Evolutionary conservation across 2,888 invertebrate species (phyloP).

Genomic region (Orchesellides sinensis): DNA sequence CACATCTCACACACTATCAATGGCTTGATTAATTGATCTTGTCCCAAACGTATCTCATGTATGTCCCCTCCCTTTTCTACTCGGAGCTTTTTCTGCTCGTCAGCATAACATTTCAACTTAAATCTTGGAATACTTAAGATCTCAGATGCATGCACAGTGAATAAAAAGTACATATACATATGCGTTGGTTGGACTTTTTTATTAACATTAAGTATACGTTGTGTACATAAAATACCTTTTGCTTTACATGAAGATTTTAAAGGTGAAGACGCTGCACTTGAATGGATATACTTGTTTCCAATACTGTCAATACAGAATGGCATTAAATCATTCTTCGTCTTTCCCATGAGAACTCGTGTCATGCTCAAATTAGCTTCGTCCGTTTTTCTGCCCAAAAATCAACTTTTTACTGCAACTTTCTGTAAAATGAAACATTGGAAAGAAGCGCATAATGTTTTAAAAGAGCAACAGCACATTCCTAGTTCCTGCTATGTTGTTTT

Average conservation of each 20-base stretch:
- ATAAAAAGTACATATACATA: not conserved
- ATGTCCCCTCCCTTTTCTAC: conserved; percentile 73
- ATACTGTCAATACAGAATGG: conserved; percentile 49
- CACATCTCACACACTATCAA: conserved; percentile 74
- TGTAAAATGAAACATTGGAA: no score
- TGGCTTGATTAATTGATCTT: conserved; percentile 75
- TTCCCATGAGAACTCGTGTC: conserved; percentile 53
- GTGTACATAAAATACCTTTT: not conserved
- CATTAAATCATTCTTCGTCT: conserved; percentile 56
- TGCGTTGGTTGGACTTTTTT: not conserved
- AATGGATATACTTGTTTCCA: conserved; percentile 45
- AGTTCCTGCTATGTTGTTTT: no score
- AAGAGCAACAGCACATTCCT: no score
- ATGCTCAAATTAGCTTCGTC: conserved; percentile 51
- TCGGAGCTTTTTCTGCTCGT: conserved; percentile 53
- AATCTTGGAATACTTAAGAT: conserved; percentile 39
- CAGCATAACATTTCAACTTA: conserved; percentile 39
- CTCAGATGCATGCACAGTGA: not conserved
- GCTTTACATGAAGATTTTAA: conserved; percentile 5
- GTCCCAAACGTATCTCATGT: conserved; percentile 73
- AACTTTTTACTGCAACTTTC: no score
- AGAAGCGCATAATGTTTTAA: no score
- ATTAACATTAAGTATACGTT: not conserved
- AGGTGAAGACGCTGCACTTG: conserved; percentile 38
- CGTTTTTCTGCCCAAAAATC: not conserved